A percentile compares a stretch with the other conserved stretches of the same genome.
phyloP scores from a whole-genome alignment of 2,113 vertebrate genomes.

The Epinephelus moara region DNA sequence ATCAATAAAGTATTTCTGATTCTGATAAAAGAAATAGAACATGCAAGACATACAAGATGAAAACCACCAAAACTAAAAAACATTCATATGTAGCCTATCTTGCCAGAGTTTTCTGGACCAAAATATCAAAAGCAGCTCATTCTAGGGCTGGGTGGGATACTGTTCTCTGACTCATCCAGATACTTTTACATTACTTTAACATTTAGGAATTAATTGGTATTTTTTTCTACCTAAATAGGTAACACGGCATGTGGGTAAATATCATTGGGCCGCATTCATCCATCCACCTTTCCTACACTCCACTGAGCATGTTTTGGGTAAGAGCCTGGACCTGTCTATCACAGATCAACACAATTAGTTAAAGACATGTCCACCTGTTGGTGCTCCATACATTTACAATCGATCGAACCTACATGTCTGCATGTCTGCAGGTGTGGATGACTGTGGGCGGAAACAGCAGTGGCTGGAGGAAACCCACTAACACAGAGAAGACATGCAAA shows the following conservation, averaged over 20 bases:
- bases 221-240: background rate
- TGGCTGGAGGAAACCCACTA: background rate
- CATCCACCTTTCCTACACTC: background rate
- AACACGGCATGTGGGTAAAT: background rate
- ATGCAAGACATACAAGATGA: too few relatives aligned
- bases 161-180: too few relatives aligned
- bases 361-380: background rate
- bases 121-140: too few relatives aligned
- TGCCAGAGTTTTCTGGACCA: too few relatives aligned
- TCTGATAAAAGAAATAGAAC: too few relatives aligned
- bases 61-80: too few relatives aligned
- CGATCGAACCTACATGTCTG: background rate
- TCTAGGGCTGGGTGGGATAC: too few relatives aligned
- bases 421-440: background rate
- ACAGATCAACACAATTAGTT: background rate
- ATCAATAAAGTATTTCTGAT: too few relatives aligned
- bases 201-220: background rate
- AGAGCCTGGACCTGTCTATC: background rate
- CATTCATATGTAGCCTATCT: too few relatives aligned
- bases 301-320: background rate
- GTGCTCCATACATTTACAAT: background rate
- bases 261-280: background rate
- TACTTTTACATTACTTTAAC: too few relatives aligned
- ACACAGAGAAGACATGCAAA: background rate
- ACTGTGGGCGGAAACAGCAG: background rate